phyloP scores from a whole-genome alignment of 1,140 invertebrate species.

The Wasmannia auropunctata region DNA sequence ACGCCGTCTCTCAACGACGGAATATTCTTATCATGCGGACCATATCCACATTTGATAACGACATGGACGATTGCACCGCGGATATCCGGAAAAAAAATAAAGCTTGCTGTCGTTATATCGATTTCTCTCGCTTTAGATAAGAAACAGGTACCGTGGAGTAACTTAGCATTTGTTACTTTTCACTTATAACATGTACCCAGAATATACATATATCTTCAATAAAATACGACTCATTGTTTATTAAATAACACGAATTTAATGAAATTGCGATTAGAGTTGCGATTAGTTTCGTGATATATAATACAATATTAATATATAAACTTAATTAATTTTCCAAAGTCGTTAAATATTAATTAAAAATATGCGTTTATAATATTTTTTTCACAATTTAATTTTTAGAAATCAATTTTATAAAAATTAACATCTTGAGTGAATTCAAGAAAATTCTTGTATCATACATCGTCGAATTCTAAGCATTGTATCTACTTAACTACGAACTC shows the following conservation, averaged over 20 bases:
- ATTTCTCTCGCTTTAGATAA: background rate
- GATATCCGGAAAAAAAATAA: background rate
- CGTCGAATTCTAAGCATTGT: background rate
- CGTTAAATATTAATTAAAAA: background rate
- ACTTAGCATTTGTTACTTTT: background rate
- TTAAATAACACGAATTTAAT: background rate
- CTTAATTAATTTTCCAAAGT: background rate
- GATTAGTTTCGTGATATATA: background rate
- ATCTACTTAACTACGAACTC: background rate
- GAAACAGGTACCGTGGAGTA: background rate
- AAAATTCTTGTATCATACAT: background rate
- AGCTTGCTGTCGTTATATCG: background rate
- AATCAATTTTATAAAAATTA: background rate
- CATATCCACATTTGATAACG: slow-evolving; percentile 43
- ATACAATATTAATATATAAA: background rate
- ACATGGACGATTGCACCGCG: background rate
- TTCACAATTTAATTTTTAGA: background rate
- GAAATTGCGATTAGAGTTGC: background rate
- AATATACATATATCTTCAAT: background rate
- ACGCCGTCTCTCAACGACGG: background rate
- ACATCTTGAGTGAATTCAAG: background rate
- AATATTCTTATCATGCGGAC: slow-evolving; percentile 3
- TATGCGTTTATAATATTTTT: background rate
- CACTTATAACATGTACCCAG: background rate
- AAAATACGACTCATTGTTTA: background rate